Evolutionary conservation across 1,140 invertebrate species (phyloP), one percentile per base, ranked within the genome.

Genomic region (Ooceraea biroi): DNA sequence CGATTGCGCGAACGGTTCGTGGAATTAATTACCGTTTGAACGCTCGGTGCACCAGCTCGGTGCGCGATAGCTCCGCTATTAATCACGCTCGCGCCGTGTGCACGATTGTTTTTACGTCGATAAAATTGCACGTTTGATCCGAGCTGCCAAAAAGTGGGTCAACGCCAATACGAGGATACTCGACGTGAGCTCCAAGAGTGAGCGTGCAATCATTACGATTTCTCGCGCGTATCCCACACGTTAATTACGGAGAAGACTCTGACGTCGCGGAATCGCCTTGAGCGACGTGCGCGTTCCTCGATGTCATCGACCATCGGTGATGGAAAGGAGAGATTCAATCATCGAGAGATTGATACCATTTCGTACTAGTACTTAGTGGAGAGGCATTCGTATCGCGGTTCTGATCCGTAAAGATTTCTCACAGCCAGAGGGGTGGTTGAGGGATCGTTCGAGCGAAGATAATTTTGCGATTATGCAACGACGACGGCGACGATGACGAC

Each of bases 391-490:
- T 63, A 30, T 36, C 36, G 36, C 58, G 73, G 17, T 76, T 44
- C 61, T 68, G 58, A 36, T 77, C 60, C 41, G 60, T 52, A 44
- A 71, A 36, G 44, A 65, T 74, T 63, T 22, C 22, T 77, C 69
- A 58, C 52, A 86, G 66, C 60, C 3, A 17, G n/a, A 30, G n/a
- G 50, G 60, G 41, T 65, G 85, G 77, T 78, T 7, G 36, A 65
- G 66, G 63, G 89, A 80, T 87, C 77, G 61, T 41, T 82, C 41
- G 48, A 27, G 41, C 63, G 77, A 80, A 61, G 82, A 85, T 87
- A 88, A 89, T 66, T 87, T 66, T 52, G 36, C 36, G 88, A 84
- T 89, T 87, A 85, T 77, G 88, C 82, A 87, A 89, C 65, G 71
- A 72, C 73, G 63, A 19, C 7, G 2, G 7, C 36, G 36, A 36